Evolutionary conservation across 1,140 invertebrate species (phyloP).

Genomic region (Drosophila sechellia): DNA sequence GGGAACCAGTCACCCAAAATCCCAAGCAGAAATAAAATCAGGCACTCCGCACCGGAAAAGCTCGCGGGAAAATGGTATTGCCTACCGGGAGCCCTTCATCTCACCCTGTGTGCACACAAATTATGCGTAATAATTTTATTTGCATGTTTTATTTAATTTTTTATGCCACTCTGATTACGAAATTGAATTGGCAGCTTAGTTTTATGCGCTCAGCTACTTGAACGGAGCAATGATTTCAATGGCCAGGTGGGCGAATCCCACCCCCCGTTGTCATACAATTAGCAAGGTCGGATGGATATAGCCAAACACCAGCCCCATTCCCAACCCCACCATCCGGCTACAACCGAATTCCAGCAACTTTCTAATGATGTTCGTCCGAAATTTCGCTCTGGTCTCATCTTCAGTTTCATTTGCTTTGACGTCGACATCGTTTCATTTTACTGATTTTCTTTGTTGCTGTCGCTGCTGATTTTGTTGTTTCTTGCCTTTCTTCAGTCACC

Average conservation of each 20-base stretch:
- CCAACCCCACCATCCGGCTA: constrained; percentile 1
- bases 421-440: constrained; percentile 54
- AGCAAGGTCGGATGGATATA: constrained; percentile 59
- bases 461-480: constrained; percentile 32
- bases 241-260: constrained; percentile 37
- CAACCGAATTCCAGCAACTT: constrained; percentile 35
- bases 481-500: constrained; percentile 51
- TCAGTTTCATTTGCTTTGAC: constrained; percentile 77
- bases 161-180: constrained; percentile 82
- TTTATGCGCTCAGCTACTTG: constrained; percentile 67
- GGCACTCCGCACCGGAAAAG: constrained; percentile 17
- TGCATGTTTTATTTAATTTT: constrained; percentile 83
- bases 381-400: constrained; percentile 64
- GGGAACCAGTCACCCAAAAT: constrained; percentile 7
- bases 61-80: constrained; percentile 15
- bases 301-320: background rate
- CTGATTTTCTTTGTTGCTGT: constrained; percentile 61
- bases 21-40: constrained; percentile 15
- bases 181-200: constrained; percentile 83
- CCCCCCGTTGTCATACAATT: constrained; percentile 71
- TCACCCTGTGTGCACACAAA: constrained; percentile 59
- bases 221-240: background rate
- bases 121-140: constrained; percentile 82
- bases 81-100: constrained; percentile 10
- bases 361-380: constrained; percentile 77